Base-by-base conservation (phyloP, 1,140 invertebrate genomes). In the Hydropsyche tenuis region DNA sequence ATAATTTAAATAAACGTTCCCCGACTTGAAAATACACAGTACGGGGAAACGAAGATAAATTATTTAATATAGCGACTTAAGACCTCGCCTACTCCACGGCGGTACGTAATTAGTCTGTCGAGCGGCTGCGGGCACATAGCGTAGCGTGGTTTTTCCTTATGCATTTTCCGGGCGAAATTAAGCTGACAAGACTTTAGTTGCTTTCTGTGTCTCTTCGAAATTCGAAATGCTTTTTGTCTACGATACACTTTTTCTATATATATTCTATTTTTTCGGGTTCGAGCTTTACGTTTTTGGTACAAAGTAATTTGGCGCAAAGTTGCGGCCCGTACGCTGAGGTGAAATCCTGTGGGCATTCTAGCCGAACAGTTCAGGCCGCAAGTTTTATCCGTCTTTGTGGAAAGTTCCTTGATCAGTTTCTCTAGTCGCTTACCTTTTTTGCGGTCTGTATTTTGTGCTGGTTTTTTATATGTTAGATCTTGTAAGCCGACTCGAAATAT, bases 321-420 rank as follows among this genome's bases (percentile, higher is more conserved):
- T 73, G 63, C 56, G 70, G 37, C 42, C 16, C 45, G 70, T 72
- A 64, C 60, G 56, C 25, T 45, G 16, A 64, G 27, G 43, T 27
- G 48, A 73, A 73, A 73, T 73, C 71, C 71, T 65, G 64, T 73
- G 71, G 71, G 71, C 22, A 73, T 73, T 73, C 71, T 73, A 42
- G 60, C 53, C 48, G 62, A 73, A 73, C 71, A 42, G 71, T 73
- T 73, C 46, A 12, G 14, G 43, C 16, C 23, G 30, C 37, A 51
- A 42, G 37, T 65, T 66, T 70, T 46, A 14, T 51, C 6, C 48
- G 20, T 27, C 70, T 73, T 73, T 73, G 71, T 65, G 53, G 63
- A 73, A 73, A 73, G 53, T 73, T 73, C 62, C 42, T 63, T 73
- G 62, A 65, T 65, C 71, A 64, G 62, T 73, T 42, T 37, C 20